Base-by-base conservation (phyloP, 2,888 invertebrate species). In the Dasypogon diadema region DNA sequence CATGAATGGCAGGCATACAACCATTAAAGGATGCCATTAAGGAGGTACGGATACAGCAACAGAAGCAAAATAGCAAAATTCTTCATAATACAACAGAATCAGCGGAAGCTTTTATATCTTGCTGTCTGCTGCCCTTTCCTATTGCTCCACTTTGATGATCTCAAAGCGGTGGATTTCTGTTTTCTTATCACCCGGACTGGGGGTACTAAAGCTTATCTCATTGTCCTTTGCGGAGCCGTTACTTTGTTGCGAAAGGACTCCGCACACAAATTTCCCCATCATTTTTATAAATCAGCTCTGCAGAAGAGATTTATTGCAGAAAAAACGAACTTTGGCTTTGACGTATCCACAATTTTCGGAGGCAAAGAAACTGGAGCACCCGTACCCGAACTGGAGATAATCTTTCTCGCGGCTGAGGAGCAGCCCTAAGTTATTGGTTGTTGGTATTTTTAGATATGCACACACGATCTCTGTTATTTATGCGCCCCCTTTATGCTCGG, bases 281-380 rank as follows among this genome's bases (percentile, higher is more conserved):
- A 68, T 48, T 68, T 68, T 68, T 26, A 48, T 26, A 68, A 68
- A 68, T 68, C 65, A 48, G 46, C 21, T 68, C 37, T 24, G 37
- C 16, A 68, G 48, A 22, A 68, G 48, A 48, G 48, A 68, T 68
- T 68, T 68, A 68, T 68, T 68, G 12, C 46, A 26, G 12, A 14
- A 68, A 6, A 26, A 24, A 48, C 48, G 65, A n/a, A 48, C 24
- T 24, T 42, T 68, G 46, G 16, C 48, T 48, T 24, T 68, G 65
- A 42, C 63, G 18, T 68, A 37, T 42, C 4, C 34, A 58, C 26
- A 58, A 21, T 60, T 60, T 21, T 21, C 18, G 60, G 60, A 18
- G 21, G 37, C 21, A 60, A 60, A 22, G 18, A 18, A 18, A 8
- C 18, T 12, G 30, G 10, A 14, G 14, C 18, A n/a, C 18, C n/a